Conservation (phyloP, 1,140 invertebrate species). For the Zaprionus taronus region DNA sequence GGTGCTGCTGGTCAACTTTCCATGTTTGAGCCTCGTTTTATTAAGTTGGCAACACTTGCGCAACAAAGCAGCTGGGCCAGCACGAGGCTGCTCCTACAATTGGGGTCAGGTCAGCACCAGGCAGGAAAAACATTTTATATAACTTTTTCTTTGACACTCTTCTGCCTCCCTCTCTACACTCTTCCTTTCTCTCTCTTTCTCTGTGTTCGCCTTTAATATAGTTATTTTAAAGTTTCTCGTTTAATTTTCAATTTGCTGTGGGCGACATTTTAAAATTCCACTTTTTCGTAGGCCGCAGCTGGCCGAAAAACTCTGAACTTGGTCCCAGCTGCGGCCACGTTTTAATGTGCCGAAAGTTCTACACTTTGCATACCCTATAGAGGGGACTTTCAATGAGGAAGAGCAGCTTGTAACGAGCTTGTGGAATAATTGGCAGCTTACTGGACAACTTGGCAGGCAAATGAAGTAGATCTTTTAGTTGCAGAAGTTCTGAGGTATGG, state of each 20-base stretch:
- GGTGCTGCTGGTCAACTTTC: conserved; percentile 70
- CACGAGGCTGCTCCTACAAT: conserved; percentile 45
- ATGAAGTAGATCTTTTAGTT: too few relatives aligned
- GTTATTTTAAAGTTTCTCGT: conserved; percentile 82
- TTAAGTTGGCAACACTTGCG: conserved; percentile 81
- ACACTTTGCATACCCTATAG: background rate
- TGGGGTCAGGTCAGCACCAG: conserved; percentile 45
- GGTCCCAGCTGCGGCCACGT: conserved; percentile 58
- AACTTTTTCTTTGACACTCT: conserved; percentile 43
- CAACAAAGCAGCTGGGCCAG: conserved; percentile 30
- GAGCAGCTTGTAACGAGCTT: background rate
- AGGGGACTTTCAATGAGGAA: background rate
- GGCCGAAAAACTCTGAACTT: conserved; percentile 10
- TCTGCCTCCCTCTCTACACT: background rate
- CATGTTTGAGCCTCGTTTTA: conserved; percentile 77
- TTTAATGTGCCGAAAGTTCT: conserved; percentile 48
- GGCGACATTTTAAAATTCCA: conserved; percentile 74
- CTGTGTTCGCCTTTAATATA: conserved; percentile 52
- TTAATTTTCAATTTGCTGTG: conserved; percentile 80
- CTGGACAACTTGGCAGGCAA: too few relatives aligned
- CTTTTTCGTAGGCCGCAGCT: conserved; percentile 48
- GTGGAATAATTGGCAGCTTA: too few relatives aligned
- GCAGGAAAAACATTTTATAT: conserved; percentile 48
- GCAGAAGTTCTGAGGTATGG: too few relatives aligned
- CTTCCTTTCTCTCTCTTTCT: background rate